Evolutionary conservation across 2,797 vertebrate species (phyloP).

Genomic region (Gambusia yucatana): DNA sequence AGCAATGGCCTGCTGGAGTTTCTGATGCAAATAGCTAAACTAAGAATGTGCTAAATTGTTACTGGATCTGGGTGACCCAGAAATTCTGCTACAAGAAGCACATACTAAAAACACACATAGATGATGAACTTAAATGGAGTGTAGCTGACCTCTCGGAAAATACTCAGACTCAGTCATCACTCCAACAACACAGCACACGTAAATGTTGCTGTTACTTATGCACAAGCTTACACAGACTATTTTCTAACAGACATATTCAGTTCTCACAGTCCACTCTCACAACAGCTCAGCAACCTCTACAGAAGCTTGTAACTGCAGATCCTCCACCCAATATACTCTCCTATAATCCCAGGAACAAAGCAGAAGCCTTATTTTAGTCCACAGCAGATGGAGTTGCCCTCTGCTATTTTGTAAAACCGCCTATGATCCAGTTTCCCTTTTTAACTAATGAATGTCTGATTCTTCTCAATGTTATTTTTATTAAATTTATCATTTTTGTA

Average conservation of each 20-base stretch:
- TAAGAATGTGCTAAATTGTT: constrained; percentile 31
- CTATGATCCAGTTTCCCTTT: not conserved
- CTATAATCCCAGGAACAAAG: constrained; percentile 63
- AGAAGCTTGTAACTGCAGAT: constrained; percentile 66
- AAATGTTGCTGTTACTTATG: constrained; percentile 6
- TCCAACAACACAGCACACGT: not conserved
- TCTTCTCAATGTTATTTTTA: not conserved
- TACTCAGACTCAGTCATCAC: not conserved
- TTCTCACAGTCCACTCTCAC: constrained; percentile 35
- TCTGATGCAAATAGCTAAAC: constrained; percentile 26
- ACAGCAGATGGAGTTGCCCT: constrained; percentile 9
- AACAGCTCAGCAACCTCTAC: constrained; percentile 51
- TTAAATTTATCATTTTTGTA: not conserved
- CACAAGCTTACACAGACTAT: not conserved
- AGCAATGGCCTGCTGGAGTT: constrained; percentile 25
- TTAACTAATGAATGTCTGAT: not conserved
- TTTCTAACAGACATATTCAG: constrained; percentile 18
- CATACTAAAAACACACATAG: constrained; percentile 31
- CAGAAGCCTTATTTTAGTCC: constrained; percentile 50
- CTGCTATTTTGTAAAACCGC: constrained; percentile 7
- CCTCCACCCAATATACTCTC: constrained; percentile 45
- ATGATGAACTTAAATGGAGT: constrained; percentile 17
- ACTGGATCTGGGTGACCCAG: constrained; percentile 16
- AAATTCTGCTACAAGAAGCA: constrained; percentile 24
- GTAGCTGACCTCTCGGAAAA: constrained; percentile 6